phyloP scores from a whole-genome alignment of 2,797 vertebrate species.

The Lepilemur ruficaudatus region DNA sequence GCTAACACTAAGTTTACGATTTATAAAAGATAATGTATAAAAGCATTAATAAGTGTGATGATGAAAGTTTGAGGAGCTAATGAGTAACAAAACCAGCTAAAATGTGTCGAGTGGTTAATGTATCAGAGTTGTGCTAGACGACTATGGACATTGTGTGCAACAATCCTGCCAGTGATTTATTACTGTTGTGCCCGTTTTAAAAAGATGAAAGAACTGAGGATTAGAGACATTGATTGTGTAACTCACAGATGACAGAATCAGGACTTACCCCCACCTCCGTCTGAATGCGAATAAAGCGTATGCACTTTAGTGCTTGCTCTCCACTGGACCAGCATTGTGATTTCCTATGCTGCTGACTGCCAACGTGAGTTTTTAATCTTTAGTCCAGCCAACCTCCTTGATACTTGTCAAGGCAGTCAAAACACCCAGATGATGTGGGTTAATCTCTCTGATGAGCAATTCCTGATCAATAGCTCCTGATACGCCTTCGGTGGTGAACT shows the following conservation, averaged over 20 bases:
- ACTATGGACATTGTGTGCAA: not conserved
- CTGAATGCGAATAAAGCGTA: not conserved
- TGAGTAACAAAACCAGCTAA: not conserved
- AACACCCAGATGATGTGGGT: conserved; percentile 32
- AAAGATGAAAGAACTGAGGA: not conserved
- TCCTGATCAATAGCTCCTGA: conserved; percentile 20
- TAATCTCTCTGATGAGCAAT: not conserved
- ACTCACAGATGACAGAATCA: conserved; percentile 14
- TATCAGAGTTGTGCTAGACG: not conserved
- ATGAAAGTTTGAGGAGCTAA: not conserved
- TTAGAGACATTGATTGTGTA: not conserved
- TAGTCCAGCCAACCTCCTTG: conserved; percentile 53
- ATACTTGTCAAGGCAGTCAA: not conserved
- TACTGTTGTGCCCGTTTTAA: not conserved
- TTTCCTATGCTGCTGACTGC: not conserved
- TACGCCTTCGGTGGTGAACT: not conserved
- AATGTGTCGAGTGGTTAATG: not conserved
- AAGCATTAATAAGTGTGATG: not conserved
- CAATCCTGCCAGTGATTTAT: not conserved
- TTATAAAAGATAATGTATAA: not conserved
- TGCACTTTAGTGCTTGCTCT: not conserved
- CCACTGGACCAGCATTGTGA: not conserved
- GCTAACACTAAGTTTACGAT: not conserved
- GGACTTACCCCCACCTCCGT: not conserved
- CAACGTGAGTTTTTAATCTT: conserved; percentile 65